A percentile compares a stretch with the other conserved stretches of the same genome.
Evolutionary conservation across 2,888 invertebrate genomes (phyloP).

Genomic region (Quadriops clusia): DNA sequence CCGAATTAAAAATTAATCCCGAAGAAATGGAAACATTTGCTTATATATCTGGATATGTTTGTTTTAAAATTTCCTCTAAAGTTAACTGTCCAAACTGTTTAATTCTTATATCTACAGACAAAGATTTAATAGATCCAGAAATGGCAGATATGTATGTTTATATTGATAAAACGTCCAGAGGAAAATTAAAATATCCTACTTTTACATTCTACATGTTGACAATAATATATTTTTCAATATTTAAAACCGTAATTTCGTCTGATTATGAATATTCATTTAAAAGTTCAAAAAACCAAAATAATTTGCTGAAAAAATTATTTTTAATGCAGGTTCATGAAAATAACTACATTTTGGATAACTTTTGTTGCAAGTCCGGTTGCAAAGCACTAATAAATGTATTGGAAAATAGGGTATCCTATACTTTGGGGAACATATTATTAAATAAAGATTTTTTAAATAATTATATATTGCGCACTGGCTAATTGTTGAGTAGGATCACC

Average conservation of each 20-base stretch:
- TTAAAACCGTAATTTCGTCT: not conserved
- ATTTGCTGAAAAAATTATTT: constrained; percentile 1
- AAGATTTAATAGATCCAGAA: constrained; percentile 1
- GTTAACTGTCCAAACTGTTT: not conserved
- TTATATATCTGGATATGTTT: not conserved
- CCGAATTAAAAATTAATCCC: not conserved
- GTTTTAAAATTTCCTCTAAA: not conserved
- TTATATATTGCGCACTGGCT: no score
- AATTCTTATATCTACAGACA: constrained; percentile 1
- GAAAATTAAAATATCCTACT: constrained; percentile 3
- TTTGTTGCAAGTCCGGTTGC: constrained; percentile 2
- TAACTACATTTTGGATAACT: constrained; percentile 2
- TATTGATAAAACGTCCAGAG: constrained; percentile 1
- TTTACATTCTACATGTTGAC: not conserved
- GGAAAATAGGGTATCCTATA: constrained; percentile 1
- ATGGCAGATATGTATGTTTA: not conserved
- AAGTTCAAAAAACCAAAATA: not conserved
- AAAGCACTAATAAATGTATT: not conserved
- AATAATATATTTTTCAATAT: not conserved
- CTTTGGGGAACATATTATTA: constrained; percentile 1
- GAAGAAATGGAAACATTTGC: not conserved
- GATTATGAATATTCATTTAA: not conserved
- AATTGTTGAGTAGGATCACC: no score
- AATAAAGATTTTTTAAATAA: not conserved
- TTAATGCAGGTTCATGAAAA: not conserved